These are phyloP conservation scores for Monoplex corrugatus DNA, from an alignment of 2,888 invertebrate species.

Conservation along the genomic window DNA sequence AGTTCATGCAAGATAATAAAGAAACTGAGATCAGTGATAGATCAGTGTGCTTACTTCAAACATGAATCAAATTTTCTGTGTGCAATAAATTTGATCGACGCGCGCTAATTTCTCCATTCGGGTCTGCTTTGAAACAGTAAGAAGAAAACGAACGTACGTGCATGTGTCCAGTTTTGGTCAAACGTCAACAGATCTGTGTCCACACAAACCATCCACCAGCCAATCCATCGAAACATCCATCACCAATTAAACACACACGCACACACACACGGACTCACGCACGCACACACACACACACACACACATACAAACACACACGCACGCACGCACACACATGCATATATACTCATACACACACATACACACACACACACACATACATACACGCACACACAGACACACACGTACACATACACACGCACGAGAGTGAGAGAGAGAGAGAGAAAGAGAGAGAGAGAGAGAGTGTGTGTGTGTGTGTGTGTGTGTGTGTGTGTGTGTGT, in stretches of 20 bases:
- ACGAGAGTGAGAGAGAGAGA: no score
- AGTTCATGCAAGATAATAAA: no score
- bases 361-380: background rate
- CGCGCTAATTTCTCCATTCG: background rate
- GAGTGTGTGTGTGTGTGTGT: background rate
- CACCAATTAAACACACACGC: background rate
- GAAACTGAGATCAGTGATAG: no score
- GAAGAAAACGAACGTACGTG: background rate
- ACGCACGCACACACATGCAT: background rate
- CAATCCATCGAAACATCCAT: background rate
- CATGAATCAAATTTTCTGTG: no score
- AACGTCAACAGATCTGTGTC: no score
- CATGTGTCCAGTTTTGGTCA: background rate
- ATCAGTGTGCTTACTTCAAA: no score
- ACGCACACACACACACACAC: conserved; percentile 11
- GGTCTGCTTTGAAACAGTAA: background rate
- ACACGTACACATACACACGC: background rate
- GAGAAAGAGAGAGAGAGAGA: background rate
- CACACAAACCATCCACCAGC: no score
- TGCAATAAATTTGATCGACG: background rate
- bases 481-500: background rate
- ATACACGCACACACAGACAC: background rate
- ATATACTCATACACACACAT: background rate
- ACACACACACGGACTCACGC: background rate
- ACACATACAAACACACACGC: background rate